Base-by-base conservation (phyloP, 2,888 invertebrate genomes). In the Malthinus flaveolus region DNA sequence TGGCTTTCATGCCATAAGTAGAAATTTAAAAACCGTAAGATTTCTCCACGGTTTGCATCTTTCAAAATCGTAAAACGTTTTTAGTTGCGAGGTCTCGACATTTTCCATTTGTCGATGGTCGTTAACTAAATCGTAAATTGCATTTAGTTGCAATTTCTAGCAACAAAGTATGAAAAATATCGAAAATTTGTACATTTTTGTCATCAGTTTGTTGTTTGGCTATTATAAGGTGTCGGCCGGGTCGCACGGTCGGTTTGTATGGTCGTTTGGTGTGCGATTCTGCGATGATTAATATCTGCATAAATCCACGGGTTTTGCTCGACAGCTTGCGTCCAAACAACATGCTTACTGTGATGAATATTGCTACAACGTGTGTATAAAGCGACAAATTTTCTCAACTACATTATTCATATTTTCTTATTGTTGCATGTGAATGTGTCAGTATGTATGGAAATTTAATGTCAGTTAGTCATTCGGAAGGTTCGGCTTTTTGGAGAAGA, bases 261-360 rank as follows among this genome's bases (percentile, higher is more conserved):
- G 51, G 51, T 39, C 48, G 59, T 46, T 37, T 15, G 49, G 49
- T 57, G 48, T 48, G 49, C 55, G 23, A 23, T 23, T 23, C 23
- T 23, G 48, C 10, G 56, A 61, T 61, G 60, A 61, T 61, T 61
- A 61, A 61, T 61, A 56, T 52, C 51, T 34, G 56, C 60, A 61
- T 61, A 61, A 61, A 61, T 61, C 49, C 56, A 52, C 45, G 46
- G 56, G 50, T 52, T 59, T 53, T 46, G 49, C 39, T 44, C 51
- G 57, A 52, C 52, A 57, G 57, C 50, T 52, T 44, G 53, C 56
- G 60, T 56, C 60, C 60, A 50, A 61, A 61, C 60, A 61, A 49
- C 60, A 60, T 56, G 60, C 47, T 56, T 53, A 45, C 45, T 35
- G 53, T 60, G 60, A 56, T 60, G 60, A 51, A 56, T 60, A 52